A percentile compares a stretch with the other conserved stretches of the same genome.
phyloP scores from a whole-genome alignment of 2,797 vertebrate species.

The Huso huso region DNA sequence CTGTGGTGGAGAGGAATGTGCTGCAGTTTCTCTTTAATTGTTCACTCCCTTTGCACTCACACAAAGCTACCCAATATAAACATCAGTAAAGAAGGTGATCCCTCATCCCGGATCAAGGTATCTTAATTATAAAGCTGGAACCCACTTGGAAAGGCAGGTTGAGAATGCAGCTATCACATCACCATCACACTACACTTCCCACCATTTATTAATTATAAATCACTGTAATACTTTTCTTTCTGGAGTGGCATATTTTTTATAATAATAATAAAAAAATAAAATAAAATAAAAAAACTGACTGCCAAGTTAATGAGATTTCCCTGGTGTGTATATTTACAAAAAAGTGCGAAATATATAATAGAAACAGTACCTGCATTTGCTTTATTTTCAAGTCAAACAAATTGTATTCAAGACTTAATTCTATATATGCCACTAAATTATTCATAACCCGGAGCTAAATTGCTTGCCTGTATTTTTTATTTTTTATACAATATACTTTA shows the following conservation, averaged over 20 bases:
- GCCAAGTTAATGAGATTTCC: too few species aligned
- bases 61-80: neutral
- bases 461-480: too few species aligned
- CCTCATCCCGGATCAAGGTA: neutral
- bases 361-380: too few species aligned
- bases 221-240: neutral
- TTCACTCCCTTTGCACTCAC: neutral
- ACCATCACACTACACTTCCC: neutral
- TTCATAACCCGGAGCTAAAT: too few species aligned
- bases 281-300: too few species aligned
- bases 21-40: neutral
- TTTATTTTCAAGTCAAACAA: too few species aligned
- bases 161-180: neutral
- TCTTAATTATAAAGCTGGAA: neutral
- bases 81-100: neutral
- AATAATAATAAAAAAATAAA: too few species aligned
- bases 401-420: too few species aligned
- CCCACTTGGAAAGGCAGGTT: neutral
- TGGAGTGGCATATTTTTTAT: neutral
- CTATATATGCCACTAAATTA: too few species aligned
- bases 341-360: too few species aligned
- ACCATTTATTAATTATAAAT: neutral
- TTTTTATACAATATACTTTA: too few species aligned
- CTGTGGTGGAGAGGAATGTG: neutral
- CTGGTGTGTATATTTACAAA: too few species aligned